phyloP scores from a whole-genome alignment of 2,888 invertebrate genomes.

The Tetragonula carbonaria region DNA sequence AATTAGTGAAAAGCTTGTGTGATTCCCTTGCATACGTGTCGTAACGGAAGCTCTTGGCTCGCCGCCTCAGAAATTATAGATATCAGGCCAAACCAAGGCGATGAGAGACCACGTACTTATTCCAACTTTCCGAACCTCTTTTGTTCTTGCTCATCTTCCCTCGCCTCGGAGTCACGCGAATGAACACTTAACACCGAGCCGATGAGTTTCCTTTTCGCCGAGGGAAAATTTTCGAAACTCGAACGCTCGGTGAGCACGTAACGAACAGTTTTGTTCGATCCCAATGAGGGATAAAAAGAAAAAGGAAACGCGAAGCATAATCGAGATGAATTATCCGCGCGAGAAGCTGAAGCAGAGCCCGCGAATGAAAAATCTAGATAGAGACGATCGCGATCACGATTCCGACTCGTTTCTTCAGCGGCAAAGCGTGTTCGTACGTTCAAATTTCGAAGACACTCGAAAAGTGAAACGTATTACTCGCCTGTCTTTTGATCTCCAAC shows the following conservation, averaged over 20 bases:
- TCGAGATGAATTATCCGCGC: background rate
- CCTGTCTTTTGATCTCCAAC: background rate
- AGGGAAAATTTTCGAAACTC: constrained; percentile 18
- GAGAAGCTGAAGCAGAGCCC: background rate
- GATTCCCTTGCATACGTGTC: background rate
- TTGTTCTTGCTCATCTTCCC: constrained; percentile 30
- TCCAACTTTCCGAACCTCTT: constrained; percentile 33
- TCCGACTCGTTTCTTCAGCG: background rate
- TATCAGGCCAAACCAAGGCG: constrained; percentile 24
- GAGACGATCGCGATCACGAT: background rate
- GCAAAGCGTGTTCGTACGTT: background rate
- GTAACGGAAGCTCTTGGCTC: constrained; percentile 31
- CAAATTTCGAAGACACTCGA: background rate
- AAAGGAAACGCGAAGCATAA: background rate
- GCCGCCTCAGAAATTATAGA: constrained; percentile 35
- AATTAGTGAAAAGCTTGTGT: constrained; percentile 16
- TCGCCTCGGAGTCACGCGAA: constrained; percentile 27
- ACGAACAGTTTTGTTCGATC: constrained; percentile 8
- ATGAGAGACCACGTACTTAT: constrained; percentile 37
- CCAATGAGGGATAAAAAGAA: too few relatives aligned
- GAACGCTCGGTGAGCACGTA: background rate
- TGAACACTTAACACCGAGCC: constrained; percentile 20
- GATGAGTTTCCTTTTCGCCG: constrained; percentile 7
- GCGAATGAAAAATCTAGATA: background rate
- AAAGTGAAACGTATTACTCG: background rate